Evolutionary conservation across 1,140 invertebrate species (phyloP), one percentile per base, ranked within the genome.

Genomic region (Drosophila persimilis): DNA sequence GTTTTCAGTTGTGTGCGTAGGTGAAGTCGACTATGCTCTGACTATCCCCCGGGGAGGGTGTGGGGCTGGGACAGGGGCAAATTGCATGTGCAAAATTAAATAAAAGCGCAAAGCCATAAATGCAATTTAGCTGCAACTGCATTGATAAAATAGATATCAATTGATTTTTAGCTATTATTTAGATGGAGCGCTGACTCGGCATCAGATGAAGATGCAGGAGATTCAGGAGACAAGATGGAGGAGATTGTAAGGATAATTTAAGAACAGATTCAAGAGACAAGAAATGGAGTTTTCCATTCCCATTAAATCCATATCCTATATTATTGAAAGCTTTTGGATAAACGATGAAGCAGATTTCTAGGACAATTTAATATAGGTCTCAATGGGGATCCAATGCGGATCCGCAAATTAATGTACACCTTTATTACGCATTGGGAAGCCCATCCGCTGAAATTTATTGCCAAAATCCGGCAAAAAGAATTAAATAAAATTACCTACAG

Each of bases 81-180:
- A 83, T 83, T 83, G 80, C 65, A 78, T 78, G 80, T 80, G 80
- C 57, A 70, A 80, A 85, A 77, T 77, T 73, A 85, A 80, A 85
- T 77, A 77, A 80, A 79, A 83, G 72, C 73, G 64, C 75, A 83
- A 73, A 88, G 78, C 84, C 83, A 88, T 88, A 88, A 88, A 88
- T 88, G 78, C 83, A 88, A 88, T 88, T 86, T 86, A 70, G 77
- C 73, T 54, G 56, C 77, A 72, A 47, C 63, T 57, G 70, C 70
- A 74, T 86, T 71, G 83, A 67, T 86, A 86, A 77, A 85, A 77
- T 70, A 67, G 74, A 86, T 76, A 86, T 81, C 83, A 86, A 86
- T 86, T 86, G 83, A 86, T 85, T 85, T 85, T 54, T 50, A 64
- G 61, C 65, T 66, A 81, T 86, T 86, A 85, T 81, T 86, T 85